phyloP scores from a whole-genome alignment of 1,140 invertebrate genomes.

The Rhagoletis zephyria region DNA sequence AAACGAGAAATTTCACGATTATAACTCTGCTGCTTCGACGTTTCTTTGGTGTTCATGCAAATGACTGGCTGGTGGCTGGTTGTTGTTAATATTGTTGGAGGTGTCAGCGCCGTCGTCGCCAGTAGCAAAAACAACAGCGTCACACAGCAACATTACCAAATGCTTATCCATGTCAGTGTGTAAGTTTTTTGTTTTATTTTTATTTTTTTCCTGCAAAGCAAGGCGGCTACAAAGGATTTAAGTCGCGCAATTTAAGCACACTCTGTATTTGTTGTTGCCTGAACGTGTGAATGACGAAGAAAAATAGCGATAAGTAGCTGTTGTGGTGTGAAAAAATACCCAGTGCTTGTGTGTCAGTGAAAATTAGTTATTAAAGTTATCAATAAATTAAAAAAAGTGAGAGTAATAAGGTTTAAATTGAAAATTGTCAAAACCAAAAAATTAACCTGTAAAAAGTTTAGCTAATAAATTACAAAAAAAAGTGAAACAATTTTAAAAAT shows the following conservation, averaged over 20 bases:
- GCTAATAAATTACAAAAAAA: neutral
- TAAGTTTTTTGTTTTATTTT: neutral
- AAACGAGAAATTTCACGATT: neutral
- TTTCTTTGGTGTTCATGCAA: constrained; percentile 30
- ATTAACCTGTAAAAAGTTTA: neutral
- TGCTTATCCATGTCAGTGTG: neutral
- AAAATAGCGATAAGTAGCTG: constrained; percentile 12
- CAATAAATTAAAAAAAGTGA: neutral
- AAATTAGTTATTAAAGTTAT: neutral
- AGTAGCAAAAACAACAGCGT: neutral
- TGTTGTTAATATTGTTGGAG: neutral
- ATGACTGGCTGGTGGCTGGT: constrained; percentile 12
- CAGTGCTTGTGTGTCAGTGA: neutral
- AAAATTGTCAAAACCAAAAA: neutral
- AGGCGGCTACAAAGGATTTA: neutral
- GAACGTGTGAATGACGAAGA: neutral
- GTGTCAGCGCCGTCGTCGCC: neutral
- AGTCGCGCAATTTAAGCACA: constrained; percentile 1
- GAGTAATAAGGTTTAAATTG: neutral
- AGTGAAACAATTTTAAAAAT: no score
- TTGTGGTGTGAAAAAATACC: neutral
- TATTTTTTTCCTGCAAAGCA: neutral
- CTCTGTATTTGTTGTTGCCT: neutral
- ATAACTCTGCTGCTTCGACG: neutral
- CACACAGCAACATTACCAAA: neutral